Evolutionary conservation across 2,797 vertebrate genomes (phyloP), one percentile per base, ranked within the genome.

Genomic region (Pitangus sulphuratus): DNA sequence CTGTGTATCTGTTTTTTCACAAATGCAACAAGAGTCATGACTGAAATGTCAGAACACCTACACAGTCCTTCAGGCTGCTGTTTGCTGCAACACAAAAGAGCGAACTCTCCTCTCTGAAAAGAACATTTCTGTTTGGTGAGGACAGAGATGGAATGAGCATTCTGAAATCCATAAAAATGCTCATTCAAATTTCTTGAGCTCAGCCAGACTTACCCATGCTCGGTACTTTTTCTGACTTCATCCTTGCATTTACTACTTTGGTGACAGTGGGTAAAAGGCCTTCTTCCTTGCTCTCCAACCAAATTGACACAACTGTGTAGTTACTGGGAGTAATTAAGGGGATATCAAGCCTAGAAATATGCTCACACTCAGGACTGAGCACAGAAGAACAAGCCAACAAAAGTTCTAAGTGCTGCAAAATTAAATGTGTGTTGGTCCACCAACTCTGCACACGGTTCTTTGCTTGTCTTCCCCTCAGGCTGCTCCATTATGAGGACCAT

Each of bases 31-130:
- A 81, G 76, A 31, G 0, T 76, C 87, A 79, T 24, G 66, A 84
- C 42, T 84, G 77, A 91, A 93, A 95, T 90, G 86, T 95, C 93
- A 87, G 60, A 88, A 92, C 92, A 93, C 93, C 90, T 90, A 88
- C 88, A 22, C 19, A 15, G 90, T 66, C 92, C 90, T 95, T 84
- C 84, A 89, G 78, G 93, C 88, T 95, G 93, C 74, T 82, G 51
- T 69, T 82, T 82, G 37, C 80, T 14, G 2, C 58, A 72, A 51
- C 39, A 81, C 65, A 84, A 51, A 95, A 94, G 69, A 94, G 88
- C 71, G 83, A 81, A 87, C 31, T 88, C 54, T 60, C 28, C 71
- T 47, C 77, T 76, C 6, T 61, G 35, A 71, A 61, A 87, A 69
- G 44, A 90, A 84, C 31, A 42, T 57, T 90, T 86, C 57, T 69